Evolutionary conservation across 2,113 vertebrate genomes (phyloP).

Genomic region (Dasyornis broadbenti): DNA sequence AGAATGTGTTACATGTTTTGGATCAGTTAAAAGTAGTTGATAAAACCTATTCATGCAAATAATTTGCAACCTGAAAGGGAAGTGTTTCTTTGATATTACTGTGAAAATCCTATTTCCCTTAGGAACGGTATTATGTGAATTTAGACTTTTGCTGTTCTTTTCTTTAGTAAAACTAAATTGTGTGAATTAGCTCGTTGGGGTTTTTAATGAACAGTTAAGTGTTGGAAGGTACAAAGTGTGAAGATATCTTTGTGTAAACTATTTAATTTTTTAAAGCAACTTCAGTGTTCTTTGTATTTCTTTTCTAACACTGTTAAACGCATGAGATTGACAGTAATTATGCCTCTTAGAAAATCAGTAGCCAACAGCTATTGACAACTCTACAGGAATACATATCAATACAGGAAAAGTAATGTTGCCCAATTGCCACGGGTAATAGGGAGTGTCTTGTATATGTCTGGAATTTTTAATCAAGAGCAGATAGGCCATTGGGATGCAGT

Average conservation of each 20-base stretch:
- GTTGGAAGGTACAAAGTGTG: conserved; percentile 60
- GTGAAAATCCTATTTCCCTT: neutral
- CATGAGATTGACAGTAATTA: neutral
- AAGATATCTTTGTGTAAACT: conserved; percentile 75
- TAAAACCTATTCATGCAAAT: neutral
- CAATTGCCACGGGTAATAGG: neutral
- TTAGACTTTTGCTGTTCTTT: neutral
- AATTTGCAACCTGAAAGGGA: neutral
- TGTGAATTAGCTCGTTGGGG: neutral
- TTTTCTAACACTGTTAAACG: neutral
- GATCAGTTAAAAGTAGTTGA: neutral
- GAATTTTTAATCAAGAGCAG: neutral
- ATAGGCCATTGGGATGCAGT: neutral
- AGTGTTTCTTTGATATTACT: neutral
- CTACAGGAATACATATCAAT: too few relatives aligned
- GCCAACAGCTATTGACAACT: neutral
- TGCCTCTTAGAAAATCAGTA: neutral
- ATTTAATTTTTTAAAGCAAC: neutral
- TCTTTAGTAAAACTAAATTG: neutral
- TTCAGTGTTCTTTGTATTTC: neutral
- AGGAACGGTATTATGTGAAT: neutral
- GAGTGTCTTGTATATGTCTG: neutral
- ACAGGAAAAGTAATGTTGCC: neutral
- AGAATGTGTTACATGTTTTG: neutral
- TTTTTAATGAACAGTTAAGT: neutral